These are phyloP conservation scores for Dolichallabes microphthalmus DNA, from an alignment of 2,113 vertebrate genomes.

Conservation along the genomic window DNA sequence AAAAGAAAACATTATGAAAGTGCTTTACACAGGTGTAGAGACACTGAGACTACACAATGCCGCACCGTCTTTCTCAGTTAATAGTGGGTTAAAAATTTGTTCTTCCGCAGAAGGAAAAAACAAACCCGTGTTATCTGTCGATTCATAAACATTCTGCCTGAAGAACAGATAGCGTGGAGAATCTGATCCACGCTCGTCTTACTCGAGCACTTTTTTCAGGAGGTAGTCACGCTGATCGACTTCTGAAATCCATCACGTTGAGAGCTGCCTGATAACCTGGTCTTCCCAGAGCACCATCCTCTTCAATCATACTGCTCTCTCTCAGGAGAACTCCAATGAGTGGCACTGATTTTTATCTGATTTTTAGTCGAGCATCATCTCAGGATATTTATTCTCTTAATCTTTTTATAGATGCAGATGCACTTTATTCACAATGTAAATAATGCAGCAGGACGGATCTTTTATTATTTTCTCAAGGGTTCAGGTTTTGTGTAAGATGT, in stretches of 20 bases:
- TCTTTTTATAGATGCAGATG: neutral
- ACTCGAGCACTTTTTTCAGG: neutral
- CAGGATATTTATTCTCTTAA: neutral
- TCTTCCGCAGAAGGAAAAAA: neutral
- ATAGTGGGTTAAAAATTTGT: neutral
- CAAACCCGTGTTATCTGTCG: neutral
- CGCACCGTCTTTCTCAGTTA: neutral
- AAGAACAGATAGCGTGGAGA: neutral
- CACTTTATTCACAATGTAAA: neutral
- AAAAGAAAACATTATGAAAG: neutral
- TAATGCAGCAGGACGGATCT: neutral
- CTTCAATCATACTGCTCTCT: constrained; percentile 2
- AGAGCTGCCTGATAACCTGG: constrained; percentile 16
- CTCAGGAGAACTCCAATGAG: neutral
- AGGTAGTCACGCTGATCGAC: neutral
- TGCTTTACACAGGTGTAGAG: neutral
- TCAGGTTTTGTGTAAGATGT: neutral
- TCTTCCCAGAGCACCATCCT: neutral
- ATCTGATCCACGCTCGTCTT: neutral
- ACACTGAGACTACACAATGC: neutral
- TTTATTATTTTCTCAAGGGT: neutral
- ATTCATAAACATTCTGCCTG: neutral
- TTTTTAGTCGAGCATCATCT: neutral
- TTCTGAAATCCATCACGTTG: constrained; percentile 9
- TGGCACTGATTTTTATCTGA: constrained; percentile 1